Base-by-base conservation (phyloP, 2,113 vertebrate species). In the Hippocampus abdominalis region DNA sequence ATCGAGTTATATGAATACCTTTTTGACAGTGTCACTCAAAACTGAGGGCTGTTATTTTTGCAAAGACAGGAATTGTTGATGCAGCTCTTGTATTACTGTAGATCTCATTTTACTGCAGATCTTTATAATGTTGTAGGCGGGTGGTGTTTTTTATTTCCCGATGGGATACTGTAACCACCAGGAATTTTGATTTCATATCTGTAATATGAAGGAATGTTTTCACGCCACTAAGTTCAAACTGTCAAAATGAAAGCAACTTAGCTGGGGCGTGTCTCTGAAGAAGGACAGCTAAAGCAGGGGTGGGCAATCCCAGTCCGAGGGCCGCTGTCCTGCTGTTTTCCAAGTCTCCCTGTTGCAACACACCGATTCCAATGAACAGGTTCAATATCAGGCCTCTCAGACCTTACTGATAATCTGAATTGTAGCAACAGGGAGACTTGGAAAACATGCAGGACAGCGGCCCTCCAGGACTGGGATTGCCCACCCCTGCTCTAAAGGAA, bases 191-290 rank as follows among this genome's bases (percentile, higher is more conserved):
- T 53, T 53, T 53, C 21, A 53, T 53, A 53, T 53, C 20, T 53
- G 49, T 53, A 9, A 53, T n/a, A 53, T 53, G 49, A 53, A 76
- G 69, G 63, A 61, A 73, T 70, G 56, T 21, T 73, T 81, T 80
- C 64, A 78, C 72, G 61, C 64, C 40, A 64, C 59, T 78, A 62
- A 62, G 20, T 49, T 46, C 3, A 3, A 59, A 64, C 29, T 68
- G 64, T 79, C 78, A 49, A 79, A 18, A 48, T 48, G 46, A 48
- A 48, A 48, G 46, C 46, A 16, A 18, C 15, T 48, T 48, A 48
- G 68, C 25, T 75, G 61, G n/a, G 44, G 8, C 9, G 10, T 73
- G 46, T 72, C 65, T 36, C 20, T 23, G 65, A 72, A 74, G 57
- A 60, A n/a, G n/a, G n/a, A n/a, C n/a, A n/a, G n/a, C n/a, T n/a